These are phyloP conservation scores for Odontophorus gujanensis DNA, from an alignment of 2,113 vertebrate species.

Conservation along the genomic window DNA sequence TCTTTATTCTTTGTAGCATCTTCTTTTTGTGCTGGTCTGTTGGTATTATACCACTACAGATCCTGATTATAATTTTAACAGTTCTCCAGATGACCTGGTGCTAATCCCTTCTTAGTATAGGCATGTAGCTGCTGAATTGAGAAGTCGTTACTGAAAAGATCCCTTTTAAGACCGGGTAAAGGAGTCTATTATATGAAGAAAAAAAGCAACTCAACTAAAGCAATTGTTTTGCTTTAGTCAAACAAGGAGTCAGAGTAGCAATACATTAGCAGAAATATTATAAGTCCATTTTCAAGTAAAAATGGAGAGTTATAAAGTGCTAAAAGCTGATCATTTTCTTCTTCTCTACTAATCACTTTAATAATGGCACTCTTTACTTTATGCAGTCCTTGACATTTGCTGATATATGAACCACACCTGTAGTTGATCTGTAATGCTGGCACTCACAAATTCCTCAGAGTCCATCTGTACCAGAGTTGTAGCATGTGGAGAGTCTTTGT, in stretches of 20 bases:
- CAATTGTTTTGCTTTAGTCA: too few relatives aligned
- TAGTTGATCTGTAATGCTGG: not conserved
- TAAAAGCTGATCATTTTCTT: not conserved
- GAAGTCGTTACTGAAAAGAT: not conserved
- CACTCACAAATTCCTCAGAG: not conserved
- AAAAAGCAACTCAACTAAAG: too few relatives aligned
- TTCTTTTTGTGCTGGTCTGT: too few relatives aligned
- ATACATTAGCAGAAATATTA: not conserved
- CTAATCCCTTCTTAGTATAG: not conserved
- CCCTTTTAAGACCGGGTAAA: too few relatives aligned
- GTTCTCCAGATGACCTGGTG: not conserved
- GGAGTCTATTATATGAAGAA: too few relatives aligned
- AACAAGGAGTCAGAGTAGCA: not conserved
- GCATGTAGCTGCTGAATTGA: not conserved
- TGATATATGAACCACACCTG: not conserved
- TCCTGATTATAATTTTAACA: conserved; percentile 43
- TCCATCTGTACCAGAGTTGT: not conserved
- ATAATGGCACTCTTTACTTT: not conserved
- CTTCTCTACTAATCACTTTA: not conserved
- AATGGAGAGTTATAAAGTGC: not conserved
- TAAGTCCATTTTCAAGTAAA: not conserved
- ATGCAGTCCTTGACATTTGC: accelerated
- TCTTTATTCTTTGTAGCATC: too few relatives aligned
- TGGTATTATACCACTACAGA: too few relatives aligned
- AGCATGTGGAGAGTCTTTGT: not conserved